phyloP scores from a whole-genome alignment of 2,797 vertebrate species.

The Hyperoplus immaculatus region DNA sequence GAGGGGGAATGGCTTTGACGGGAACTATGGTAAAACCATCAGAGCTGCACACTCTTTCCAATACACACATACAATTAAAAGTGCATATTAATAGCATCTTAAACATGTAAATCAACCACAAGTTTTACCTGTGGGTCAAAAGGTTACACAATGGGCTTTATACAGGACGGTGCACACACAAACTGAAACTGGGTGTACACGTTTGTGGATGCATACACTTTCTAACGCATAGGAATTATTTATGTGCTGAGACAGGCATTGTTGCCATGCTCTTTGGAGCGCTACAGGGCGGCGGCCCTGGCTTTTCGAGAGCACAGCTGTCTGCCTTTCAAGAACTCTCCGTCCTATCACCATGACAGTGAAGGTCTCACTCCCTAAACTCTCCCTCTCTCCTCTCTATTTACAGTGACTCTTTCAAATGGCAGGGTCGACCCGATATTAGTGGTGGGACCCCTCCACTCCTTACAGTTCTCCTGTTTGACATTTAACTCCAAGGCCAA shows the following conservation, averaged over 20 bases:
- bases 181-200: conserved; percentile 31
- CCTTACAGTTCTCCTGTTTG: conserved; percentile 65
- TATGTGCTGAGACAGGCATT: conserved; percentile 80
- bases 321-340: conserved; percentile 71
- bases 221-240: conserved; percentile 71
- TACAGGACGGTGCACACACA: conserved; percentile 34
- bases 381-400: conserved; percentile 11
- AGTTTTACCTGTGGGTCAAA: background rate
- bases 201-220: conserved; percentile 41
- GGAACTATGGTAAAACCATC: conserved; percentile 38
- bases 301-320: conserved; percentile 70
- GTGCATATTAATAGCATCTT: conserved; percentile 9
- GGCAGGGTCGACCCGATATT: conserved; percentile 42
- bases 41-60: conserved; percentile 4
- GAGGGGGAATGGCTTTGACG: conserved; percentile 8
- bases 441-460: conserved; percentile 37
- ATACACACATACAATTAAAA: background rate
- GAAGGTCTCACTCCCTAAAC: conserved; percentile 60
- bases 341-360: conserved; percentile 63
- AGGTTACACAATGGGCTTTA: conserved; percentile 1
- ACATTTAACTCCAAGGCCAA: conserved; percentile 72
- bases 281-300: conserved; percentile 54
- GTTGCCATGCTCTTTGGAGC: conserved; percentile 77
- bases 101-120: conserved; percentile 1
- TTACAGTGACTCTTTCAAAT: conserved; percentile 54